Percentiles rank a stretch among this genome's conserved stretches.
Evolutionary conservation across 2,113 vertebrate genomes (phyloP).

Genomic region (Channa maculata): DNA sequence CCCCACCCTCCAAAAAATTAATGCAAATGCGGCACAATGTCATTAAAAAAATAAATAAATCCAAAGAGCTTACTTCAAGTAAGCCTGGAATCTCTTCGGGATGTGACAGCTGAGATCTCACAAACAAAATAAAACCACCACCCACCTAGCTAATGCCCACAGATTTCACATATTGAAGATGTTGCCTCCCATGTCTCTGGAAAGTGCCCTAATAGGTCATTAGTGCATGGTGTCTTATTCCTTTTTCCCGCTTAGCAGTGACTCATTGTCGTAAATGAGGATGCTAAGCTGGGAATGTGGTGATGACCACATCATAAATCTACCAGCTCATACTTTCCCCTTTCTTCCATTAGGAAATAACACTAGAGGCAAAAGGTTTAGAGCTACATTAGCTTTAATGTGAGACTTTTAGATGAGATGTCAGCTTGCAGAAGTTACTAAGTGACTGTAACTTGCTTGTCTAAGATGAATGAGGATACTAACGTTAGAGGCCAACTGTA

Average conservation of each 20-base stretch:
- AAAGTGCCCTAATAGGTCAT: slow-evolving; percentile 29
- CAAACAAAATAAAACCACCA: slow-evolving; percentile 28
- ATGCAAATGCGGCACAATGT: too few species aligned
- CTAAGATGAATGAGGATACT: background rate
- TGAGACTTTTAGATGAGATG: slow-evolving; percentile 33
- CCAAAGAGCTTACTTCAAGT: too few species aligned
- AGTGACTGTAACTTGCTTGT: slow-evolving; percentile 29
- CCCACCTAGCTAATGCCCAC: background rate
- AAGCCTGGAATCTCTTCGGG: background rate
- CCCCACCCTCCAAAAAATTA: too few species aligned
- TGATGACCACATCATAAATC: slow-evolving; percentile 49
- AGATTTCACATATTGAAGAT: slow-evolving; percentile 7
- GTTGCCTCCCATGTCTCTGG: background rate
- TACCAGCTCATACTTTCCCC: slow-evolving; percentile 25
- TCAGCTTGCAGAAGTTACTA: slow-evolving; percentile 23
- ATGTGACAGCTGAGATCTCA: slow-evolving; percentile 4
- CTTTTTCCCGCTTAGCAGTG: slow-evolving; percentile 41
- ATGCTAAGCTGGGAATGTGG: slow-evolving; percentile 53
- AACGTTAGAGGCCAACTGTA: slow-evolving; percentile 5
- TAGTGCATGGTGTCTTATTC: slow-evolving; percentile 32
- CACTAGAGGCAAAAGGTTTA: slow-evolving; percentile 7
- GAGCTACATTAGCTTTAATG: slow-evolving; percentile 48
- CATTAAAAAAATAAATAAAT: too few species aligned
- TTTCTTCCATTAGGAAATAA: slow-evolving; percentile 46
- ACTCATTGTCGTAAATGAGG: slow-evolving; percentile 49